phyloP scores from a whole-genome alignment of 2,888 invertebrate species.

The Lasioglossum pauxillum region DNA sequence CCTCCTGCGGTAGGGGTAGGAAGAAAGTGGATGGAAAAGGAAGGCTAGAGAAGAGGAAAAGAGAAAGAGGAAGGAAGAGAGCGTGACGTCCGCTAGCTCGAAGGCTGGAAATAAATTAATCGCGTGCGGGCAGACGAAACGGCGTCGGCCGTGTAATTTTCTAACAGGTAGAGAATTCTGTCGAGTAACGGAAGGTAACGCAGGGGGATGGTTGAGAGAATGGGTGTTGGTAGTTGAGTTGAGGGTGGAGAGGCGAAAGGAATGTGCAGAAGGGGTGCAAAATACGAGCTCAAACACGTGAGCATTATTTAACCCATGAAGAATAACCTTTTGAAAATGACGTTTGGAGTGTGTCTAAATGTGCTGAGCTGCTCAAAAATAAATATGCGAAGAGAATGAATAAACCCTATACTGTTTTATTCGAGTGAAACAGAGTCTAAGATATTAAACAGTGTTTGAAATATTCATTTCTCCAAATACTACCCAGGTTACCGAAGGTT shows the following conservation, averaged over 20 bases:
- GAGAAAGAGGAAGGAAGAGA: background rate
- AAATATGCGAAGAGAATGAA: too few relatives aligned
- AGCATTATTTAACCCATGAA: background rate
- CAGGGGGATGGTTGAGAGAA: background rate
- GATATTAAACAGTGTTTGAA: background rate
- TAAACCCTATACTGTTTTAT: background rate
- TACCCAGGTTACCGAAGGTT: background rate
- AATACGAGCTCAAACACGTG: background rate
- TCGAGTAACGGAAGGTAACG: background rate
- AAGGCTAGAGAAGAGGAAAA: background rate
- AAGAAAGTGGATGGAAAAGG: background rate
- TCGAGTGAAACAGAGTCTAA: background rate
- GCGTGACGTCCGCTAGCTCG: conserved; percentile 43
- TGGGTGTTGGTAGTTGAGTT: background rate
- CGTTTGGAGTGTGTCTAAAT: too few relatives aligned
- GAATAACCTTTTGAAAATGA: background rate
- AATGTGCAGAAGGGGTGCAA: background rate
- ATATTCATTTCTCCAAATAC: background rate
- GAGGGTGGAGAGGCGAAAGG: background rate
- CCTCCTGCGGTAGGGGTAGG: background rate
- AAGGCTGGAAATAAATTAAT: conserved; percentile 68
- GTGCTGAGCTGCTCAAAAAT: too few relatives aligned
- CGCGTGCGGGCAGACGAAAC: conserved; percentile 51
- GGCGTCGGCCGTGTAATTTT: conserved; percentile 38
- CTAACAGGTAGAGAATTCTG: conserved; percentile 41